Evolutionary conservation across 1,140 invertebrate species (phyloP).

Genomic region (Ganaspis sp.): DNA sequence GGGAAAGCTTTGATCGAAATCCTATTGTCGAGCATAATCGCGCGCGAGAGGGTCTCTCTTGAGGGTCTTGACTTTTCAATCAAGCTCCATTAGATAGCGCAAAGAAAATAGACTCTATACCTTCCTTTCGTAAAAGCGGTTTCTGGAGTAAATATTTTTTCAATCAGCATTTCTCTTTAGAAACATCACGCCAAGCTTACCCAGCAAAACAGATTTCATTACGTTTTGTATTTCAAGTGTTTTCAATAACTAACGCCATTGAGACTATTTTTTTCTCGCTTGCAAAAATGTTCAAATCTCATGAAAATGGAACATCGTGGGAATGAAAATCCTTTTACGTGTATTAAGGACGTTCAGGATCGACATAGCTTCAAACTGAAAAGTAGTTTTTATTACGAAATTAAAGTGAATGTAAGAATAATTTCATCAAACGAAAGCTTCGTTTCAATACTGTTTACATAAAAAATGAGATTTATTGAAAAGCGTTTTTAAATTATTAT

Average conservation of each 20-base stretch:
- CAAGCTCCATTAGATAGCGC: conserved; percentile 22
- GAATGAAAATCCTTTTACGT: too few species aligned
- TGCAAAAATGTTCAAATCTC: background rate
- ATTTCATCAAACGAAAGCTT: too few species aligned
- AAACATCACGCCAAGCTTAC: background rate
- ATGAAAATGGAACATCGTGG: too few species aligned
- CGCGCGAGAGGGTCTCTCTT: conserved; percentile 13
- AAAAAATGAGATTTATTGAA: too few species aligned
- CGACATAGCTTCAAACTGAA: too few species aligned
- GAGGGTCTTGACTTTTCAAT: conserved; percentile 28
- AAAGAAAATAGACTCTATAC: conserved; percentile 3
- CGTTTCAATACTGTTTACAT: too few species aligned
- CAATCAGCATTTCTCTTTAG: conserved; percentile 20
- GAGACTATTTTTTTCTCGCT: background rate
- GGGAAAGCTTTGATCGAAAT: conserved; percentile 27
- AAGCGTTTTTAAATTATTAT: too few species aligned
- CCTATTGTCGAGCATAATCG: conserved; percentile 23
- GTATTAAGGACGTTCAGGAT: too few species aligned
- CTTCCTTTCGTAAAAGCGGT: background rate
- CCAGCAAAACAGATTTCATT: background rate
- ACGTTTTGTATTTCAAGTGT: background rate
- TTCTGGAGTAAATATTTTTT: conserved; percentile 19
- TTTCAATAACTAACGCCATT: conserved; percentile 10
- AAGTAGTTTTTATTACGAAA: too few species aligned
- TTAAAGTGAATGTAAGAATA: too few species aligned